Evolutionary conservation across 1,140 invertebrate genomes (phyloP).

Genomic region (Pachyrhynchus sulphureomaculatus): DNA sequence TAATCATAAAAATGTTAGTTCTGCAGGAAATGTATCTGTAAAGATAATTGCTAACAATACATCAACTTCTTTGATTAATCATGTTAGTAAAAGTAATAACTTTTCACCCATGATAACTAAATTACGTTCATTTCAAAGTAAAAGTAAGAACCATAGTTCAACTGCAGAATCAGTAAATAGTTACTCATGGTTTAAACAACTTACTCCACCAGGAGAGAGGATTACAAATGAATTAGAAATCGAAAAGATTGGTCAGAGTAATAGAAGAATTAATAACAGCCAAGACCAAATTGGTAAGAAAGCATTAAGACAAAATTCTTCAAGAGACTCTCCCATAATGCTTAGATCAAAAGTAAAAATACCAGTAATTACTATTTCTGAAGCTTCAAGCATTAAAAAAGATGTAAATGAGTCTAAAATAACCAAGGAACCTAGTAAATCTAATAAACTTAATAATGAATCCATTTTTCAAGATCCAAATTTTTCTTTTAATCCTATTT

Average conservation of each 20-base stretch:
- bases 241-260: not conserved
- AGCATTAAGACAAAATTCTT: not conserved
- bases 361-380: not conserved
- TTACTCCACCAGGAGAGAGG: not conserved
- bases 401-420: too few relatives aligned
- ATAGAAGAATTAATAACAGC: not conserved
- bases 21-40: not conserved
- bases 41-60: not conserved
- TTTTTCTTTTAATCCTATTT: slow-evolving; percentile 3
- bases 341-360: not conserved
- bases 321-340: not conserved
- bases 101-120: slow-evolving; percentile 1
- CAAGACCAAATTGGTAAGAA: not conserved
- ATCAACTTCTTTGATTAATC: not conserved
- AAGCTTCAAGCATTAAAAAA: not conserved
- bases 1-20: not conserved
- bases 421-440: too few relatives aligned
- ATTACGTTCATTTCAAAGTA: not conserved
- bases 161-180: too few relatives aligned
- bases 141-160: not conserved
- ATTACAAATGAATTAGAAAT: slow-evolving; percentile 2
- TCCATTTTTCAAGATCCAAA: not conserved
- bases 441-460: not conserved
- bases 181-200: slow-evolving; percentile 8
- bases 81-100: not conserved